These are phyloP conservation scores for Carposina sasakii DNA, from an alignment of 1,140 invertebrate species.

Conservation along the genomic window DNA sequence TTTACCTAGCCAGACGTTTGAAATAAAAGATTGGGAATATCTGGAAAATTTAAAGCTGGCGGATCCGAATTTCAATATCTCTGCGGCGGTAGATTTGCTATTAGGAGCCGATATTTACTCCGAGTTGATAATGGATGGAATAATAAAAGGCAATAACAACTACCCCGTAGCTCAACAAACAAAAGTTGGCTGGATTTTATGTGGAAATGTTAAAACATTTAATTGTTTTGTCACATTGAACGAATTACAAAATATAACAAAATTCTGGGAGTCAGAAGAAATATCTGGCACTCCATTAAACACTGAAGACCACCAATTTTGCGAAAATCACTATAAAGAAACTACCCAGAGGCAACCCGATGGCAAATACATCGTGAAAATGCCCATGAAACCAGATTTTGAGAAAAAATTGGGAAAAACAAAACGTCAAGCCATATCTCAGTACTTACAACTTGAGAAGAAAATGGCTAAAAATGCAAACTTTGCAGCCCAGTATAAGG, in stretches of 20 bases:
- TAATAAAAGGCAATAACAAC: slow-evolving; percentile 3
- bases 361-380: neutral
- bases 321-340: neutral
- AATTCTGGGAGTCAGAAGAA: slow-evolving; percentile 13
- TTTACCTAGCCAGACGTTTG: slow-evolving; percentile 5
- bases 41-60: slow-evolving; percentile 14
- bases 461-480: neutral
- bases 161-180: slow-evolving; percentile 30
- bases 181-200: slow-evolving; percentile 26
- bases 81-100: slow-evolving; percentile 12
- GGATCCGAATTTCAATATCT: slow-evolving; percentile 13
- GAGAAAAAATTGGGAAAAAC: neutral
- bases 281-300: neutral
- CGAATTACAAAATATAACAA: neutral
- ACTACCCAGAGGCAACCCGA: neutral
- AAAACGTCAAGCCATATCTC: neutral
- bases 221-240: neutral
- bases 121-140: slow-evolving; percentile 12
- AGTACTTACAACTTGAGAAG: slow-evolving; percentile 3
- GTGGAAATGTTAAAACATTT: slow-evolving; percentile 11
- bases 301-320: neutral
- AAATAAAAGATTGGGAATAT: neutral
- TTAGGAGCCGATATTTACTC: slow-evolving; percentile 10
- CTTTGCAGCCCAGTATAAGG: slow-evolving; percentile 1
- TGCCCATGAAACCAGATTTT: neutral